Conservation (phyloP, 1,140 invertebrate genomes). For the Batillaria attramentaria region DNA sequence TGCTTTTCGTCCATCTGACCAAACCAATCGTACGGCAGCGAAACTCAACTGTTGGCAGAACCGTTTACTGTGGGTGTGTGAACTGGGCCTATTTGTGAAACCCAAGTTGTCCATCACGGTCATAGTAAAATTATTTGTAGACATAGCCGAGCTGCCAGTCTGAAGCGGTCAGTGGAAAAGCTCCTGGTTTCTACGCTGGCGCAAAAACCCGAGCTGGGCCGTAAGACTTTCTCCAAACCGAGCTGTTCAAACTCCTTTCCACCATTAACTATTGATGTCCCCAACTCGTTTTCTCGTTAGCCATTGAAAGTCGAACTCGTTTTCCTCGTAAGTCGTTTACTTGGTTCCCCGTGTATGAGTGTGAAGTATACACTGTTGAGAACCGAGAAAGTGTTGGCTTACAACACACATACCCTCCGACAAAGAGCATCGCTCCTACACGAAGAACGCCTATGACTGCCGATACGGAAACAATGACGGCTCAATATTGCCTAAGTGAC, state of each 20-base stretch:
- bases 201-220: not conserved
- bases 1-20: no score
- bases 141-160: constrained; percentile 6
- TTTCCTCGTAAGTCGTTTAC: not conserved
- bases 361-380: not conserved
- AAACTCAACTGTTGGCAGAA: no score
- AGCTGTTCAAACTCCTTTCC: constrained; percentile 18
- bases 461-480: no score
- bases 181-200: not conserved
- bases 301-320: not conserved
- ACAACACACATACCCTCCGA: not conserved
- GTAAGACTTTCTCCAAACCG: not conserved
- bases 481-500: no score
- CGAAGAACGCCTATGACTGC: not conserved
- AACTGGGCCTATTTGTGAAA: no score
- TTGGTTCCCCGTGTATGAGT: not conserved
- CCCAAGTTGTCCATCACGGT: no score
- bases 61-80: no score
- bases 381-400: not conserved
- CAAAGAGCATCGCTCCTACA: not conserved
- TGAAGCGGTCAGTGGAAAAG: not conserved
- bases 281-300: constrained; percentile 20
- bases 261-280: not conserved
- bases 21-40: no score
- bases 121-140: no score